Conservation (phyloP, 2,888 invertebrate genomes). For the Epistrophe eligans region DNA sequence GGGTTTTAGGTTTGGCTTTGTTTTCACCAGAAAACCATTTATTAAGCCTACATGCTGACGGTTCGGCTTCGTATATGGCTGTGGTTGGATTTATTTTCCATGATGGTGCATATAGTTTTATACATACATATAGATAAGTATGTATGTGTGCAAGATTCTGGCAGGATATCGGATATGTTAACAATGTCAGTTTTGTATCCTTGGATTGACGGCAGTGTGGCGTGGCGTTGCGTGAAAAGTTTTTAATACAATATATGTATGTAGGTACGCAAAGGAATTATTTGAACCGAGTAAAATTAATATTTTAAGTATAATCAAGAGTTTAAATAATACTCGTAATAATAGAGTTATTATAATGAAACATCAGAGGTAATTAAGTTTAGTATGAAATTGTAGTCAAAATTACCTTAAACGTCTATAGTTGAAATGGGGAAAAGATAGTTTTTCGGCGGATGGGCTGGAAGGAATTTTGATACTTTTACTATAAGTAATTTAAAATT, state of each 20-base stretch:
- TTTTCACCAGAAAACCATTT: constrained; percentile 50
- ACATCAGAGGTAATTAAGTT: neutral
- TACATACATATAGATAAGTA: no score
- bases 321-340: constrained; percentile 34
- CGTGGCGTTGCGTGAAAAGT: neutral
- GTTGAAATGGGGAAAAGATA: neutral
- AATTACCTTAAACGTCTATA: neutral
- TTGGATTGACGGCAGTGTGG: neutral
- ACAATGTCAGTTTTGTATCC: constrained; percentile 26
- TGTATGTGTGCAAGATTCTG: neutral
- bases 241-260: neutral
- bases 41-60: constrained; percentile 37
- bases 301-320: constrained; percentile 56
- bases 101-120: no score
- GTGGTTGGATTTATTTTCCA: constrained; percentile 9
- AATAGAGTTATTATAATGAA: neutral
- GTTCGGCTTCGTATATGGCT: neutral
- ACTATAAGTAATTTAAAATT: neutral
- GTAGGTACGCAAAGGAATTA: neutral
- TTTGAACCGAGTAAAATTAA: constrained; percentile 58
- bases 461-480: neutral
- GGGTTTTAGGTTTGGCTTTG: constrained; percentile 18
- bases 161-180: constrained; percentile 6
- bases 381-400: neutral
- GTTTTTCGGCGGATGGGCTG: neutral